phyloP scores from a whole-genome alignment of 2,888 invertebrate species.

The Acrocyrtus sp. region DNA sequence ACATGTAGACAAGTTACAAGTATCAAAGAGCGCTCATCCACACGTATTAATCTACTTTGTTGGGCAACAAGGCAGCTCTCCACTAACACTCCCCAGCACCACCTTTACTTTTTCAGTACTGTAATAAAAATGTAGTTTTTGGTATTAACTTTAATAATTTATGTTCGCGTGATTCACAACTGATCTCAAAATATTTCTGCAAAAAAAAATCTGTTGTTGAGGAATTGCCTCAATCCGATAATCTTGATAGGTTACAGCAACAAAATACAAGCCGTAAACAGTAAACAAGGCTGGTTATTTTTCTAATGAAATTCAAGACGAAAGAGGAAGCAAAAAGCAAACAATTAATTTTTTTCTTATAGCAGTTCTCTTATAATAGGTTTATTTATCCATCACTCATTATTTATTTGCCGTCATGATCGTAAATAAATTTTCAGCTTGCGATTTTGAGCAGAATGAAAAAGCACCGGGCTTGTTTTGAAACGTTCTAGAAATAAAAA shows the following conservation, averaged over 20 bases:
- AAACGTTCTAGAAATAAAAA: slow-evolving; percentile 9
- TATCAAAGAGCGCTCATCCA: not conserved
- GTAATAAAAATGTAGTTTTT: not conserved
- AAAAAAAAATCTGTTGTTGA: not conserved
- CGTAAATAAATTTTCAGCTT: slow-evolving; percentile 18
- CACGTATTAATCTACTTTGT: not conserved
- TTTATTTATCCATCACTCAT: slow-evolving; percentile 10
- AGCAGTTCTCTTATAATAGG: slow-evolving; percentile 1
- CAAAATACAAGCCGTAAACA: not conserved
- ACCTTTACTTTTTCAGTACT: not conserved
- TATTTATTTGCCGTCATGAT: slow-evolving; percentile 22
- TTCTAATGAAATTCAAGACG: too few species aligned
- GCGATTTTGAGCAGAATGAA: not conserved
- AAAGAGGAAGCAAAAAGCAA: not conserved
- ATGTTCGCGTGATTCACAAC: not conserved
- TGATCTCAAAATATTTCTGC: not conserved
- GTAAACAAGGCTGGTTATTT: not conserved
- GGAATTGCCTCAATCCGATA: not conserved
- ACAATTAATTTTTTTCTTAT: not conserved
- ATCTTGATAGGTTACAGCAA: slow-evolving; percentile 23
- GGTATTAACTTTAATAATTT: not conserved
- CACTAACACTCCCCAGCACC: too few species aligned
- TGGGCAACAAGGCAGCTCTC: too few species aligned
- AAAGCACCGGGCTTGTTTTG: not conserved
- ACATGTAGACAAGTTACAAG: not conserved